Conservation (phyloP, 2,113 vertebrate genomes). For the Dendrocopos noguchii region DNA sequence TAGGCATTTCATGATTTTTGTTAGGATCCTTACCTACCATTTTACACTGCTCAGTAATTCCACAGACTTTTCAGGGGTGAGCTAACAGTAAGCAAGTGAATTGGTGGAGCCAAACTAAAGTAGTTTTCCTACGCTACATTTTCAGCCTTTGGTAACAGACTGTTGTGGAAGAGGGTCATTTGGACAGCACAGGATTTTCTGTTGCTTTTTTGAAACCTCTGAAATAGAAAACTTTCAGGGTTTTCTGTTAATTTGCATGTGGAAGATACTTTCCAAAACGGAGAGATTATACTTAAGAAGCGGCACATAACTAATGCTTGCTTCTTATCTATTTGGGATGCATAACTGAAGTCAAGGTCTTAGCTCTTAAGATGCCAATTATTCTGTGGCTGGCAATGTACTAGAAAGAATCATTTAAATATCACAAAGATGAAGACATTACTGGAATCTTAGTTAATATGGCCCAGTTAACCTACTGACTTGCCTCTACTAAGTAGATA, state of each 20-base stretch:
- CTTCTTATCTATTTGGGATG: background rate
- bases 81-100: background rate
- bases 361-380: background rate
- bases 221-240: background rate
- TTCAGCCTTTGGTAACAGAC: background rate
- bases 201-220: background rate
- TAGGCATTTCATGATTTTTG: background rate
- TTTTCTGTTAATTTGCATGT: background rate
- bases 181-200: rapidly evolving
- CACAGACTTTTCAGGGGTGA: background rate
- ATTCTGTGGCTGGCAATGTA: background rate
- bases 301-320: background rate
- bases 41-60: background rate
- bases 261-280: background rate
- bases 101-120: background rate
- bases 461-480: background rate
- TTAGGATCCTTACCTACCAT: background rate
- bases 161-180: background rate
- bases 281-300: background rate
- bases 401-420: background rate
- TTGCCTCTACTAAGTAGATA: background rate
- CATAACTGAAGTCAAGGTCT: background rate
- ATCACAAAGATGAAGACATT: background rate
- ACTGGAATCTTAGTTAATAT: background rate
- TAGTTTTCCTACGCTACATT: background rate